Conservation (phyloP, 2,797 vertebrate species). For the Poecile montanus region DNA sequence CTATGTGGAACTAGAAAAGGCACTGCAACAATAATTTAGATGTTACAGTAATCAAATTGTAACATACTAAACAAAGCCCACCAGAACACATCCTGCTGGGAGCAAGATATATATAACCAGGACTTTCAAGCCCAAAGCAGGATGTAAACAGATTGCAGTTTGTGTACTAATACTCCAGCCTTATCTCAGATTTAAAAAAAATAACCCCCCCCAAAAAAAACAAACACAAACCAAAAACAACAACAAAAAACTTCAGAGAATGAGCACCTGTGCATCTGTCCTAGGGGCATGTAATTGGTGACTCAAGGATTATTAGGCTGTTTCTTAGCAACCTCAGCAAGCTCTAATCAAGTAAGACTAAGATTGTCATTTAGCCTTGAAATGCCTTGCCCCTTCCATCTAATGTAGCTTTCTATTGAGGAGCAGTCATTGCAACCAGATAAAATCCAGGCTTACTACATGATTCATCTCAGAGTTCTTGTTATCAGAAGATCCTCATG, state of each 20-base stretch:
- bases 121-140: background rate
- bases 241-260: background rate
- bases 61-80: background rate
- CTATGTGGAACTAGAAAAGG: background rate
- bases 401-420: conserved; percentile 48
- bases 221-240: background rate
- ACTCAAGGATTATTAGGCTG: conserved; percentile 83
- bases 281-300: conserved; percentile 84
- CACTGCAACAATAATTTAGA: background rate
- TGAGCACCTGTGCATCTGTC: conserved; percentile 67
- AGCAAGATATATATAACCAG: background rate
- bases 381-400: conserved; percentile 51
- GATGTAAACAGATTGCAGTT: conserved; percentile 36
- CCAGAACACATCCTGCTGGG: background rate
- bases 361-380: conserved; percentile 77
- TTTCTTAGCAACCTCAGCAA: conserved; percentile 89
- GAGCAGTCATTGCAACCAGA: conserved; percentile 10
- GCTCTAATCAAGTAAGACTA: conserved; percentile 84
- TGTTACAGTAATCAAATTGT: background rate
- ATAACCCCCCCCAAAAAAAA: background rate
- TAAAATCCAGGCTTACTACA: conserved; percentile 10
- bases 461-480: background rate
- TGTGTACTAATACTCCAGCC: conserved; percentile 3
- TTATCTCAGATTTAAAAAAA: conserved; percentile 30
- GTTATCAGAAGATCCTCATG: background rate